Percentiles rank a stretch among this genome's conserved stretches.
Evolutionary conservation across 2,797 vertebrate species (phyloP).

Genomic region (Bovichtus variegatus): DNA sequence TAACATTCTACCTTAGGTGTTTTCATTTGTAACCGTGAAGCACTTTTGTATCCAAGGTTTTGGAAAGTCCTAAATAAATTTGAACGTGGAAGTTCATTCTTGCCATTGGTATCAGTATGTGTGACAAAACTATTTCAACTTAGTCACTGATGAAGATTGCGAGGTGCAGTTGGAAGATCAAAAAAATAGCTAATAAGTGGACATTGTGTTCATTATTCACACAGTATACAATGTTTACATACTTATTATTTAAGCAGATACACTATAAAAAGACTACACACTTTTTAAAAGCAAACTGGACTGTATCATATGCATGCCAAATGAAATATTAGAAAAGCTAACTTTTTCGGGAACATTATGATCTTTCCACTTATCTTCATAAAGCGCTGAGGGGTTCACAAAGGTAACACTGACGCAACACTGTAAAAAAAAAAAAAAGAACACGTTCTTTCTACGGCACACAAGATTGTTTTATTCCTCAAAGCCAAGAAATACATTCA

Average conservation of each 20-base stretch:
- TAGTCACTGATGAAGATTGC: background rate
- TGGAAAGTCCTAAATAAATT: background rate
- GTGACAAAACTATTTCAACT: background rate
- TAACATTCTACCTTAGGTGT: background rate
- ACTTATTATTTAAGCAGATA: background rate
- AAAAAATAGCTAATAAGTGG: background rate
- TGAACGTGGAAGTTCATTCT: background rate
- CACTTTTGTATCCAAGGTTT: background rate
- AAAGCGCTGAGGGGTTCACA: background rate
- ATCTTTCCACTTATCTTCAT: background rate
- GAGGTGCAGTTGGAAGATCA: background rate
- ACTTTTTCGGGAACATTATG: background rate
- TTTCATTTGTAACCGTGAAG: background rate
- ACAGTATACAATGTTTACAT: background rate
- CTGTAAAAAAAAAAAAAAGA: background rate
- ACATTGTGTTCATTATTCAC: background rate
- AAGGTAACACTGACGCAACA: background rate
- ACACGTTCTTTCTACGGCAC: conserved; percentile 40
- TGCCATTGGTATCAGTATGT: background rate
- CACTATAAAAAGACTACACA: background rate
- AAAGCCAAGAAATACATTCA: conserved; percentile 65
- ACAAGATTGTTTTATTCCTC: conserved; percentile 74
- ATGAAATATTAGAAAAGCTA: background rate
- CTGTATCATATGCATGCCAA: background rate
- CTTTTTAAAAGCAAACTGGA: background rate